Evolutionary conservation across 37 sponge, comb jelly and placozoan species (phyloP).

Genomic region (Dysidea cf. avara): DNA sequence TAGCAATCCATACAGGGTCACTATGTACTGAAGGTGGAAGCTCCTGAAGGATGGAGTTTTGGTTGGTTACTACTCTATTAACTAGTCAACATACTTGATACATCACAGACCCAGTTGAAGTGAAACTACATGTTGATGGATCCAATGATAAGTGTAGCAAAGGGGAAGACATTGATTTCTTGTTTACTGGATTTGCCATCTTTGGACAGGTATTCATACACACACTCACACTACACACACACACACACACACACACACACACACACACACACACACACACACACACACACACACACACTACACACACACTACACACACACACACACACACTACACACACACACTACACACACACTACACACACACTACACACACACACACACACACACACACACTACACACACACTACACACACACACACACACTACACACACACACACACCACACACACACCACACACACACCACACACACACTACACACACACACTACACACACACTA

Average conservation of each 20-base stretch:
- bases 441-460: too few species aligned
- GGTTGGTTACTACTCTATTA: constrained; percentile 19
- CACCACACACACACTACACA: too few species aligned
- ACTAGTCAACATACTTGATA: neutral
- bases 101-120: constrained; percentile 55
- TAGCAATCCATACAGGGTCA: constrained; percentile 72
- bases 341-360: too few species aligned
- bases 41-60: constrained; percentile 80
- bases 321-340: too few species aligned
- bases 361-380: too few species aligned
- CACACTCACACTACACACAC: too few species aligned
- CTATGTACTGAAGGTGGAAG: constrained; percentile 65
- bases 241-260: neutral
- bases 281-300: too few species aligned
- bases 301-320: too few species aligned
- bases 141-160: constrained; percentile 74
- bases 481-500: too few species aligned
- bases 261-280: neutral
- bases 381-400: too few species aligned
- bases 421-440: too few species aligned
- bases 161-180: constrained; percentile 83
- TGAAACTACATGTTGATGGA: constrained; percentile 76
- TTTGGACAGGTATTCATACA: constrained; percentile 67
- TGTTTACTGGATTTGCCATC: constrained; percentile 76
- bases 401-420: too few species aligned